Evolutionary conservation across 2,888 invertebrate species (phyloP), one percentile per base, ranked within the genome.

Genomic region (Agrilus cyanescens): DNA sequence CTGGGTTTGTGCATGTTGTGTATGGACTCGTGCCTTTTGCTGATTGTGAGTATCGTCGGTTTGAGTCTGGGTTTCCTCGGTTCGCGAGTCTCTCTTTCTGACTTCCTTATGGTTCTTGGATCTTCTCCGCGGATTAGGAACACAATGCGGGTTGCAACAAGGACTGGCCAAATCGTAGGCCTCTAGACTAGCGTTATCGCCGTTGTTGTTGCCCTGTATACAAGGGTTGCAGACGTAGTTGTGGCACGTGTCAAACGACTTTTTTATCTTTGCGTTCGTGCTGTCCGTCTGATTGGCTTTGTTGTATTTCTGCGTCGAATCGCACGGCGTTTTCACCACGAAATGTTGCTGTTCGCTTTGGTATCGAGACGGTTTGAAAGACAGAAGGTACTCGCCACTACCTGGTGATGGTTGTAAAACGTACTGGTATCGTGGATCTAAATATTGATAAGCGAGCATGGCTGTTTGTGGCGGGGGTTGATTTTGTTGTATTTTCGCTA

Each of bases 91-190:
- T 55, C 63, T 57, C 46, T 63, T 65, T 36, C 73, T 71, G 45
- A 76, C 75, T 53, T 80, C 80, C 58, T 82, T 81, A 34, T 72
- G 71, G 50, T 70, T 70, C 6, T 72, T 66, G 32, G 71, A 66
- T 16, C 73, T 61, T 31, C 74, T 57, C 13, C 71, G 60, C 12
- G 61, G 67, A 41, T 78, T 78, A 4, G 88, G 87, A 38, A 88
- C 85, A 59, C 87, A 89, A 53, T 86, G 83, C 0, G 87, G 83
- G 61, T 87, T 85, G 61, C 88, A 88, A 58, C 88, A 88, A 0
- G 87, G 85, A 59, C 86, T 85, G 1, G 88, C 88, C 38, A 88
- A 68, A 60, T 88, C 88, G 53, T 89, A 89, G 4, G 87, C 88
- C 61, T 88, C 88, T 41, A 88, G 69, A 56, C 86, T 88, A 36